Percentiles rank a stretch among this genome's conserved stretches.
These are phyloP conservation scores for Theropithecus gelada DNA, from an alignment of 2,113 vertebrate species.

Conservation along the genomic window DNA sequence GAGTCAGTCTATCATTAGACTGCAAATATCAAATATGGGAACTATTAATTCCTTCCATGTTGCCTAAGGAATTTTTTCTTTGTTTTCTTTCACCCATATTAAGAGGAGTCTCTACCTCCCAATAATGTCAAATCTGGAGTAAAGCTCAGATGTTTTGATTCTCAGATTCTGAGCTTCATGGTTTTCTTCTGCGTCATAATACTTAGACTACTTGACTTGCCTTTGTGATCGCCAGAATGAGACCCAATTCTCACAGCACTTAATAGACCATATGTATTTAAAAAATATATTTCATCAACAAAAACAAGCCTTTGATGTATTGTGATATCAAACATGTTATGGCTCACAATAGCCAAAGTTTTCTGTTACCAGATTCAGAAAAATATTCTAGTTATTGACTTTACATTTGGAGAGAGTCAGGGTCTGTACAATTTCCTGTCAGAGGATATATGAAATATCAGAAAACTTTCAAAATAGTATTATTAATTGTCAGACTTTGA, in stretches of 20 bases:
- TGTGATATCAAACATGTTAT: neutral
- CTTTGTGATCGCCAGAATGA: neutral
- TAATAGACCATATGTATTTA: neutral
- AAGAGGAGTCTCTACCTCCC: neutral
- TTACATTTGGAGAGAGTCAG: neutral
- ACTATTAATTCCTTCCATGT: too few relatives aligned
- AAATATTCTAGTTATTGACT: neutral
- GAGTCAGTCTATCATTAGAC: too few relatives aligned
- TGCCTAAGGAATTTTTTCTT: neutral
- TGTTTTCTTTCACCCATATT: neutral
- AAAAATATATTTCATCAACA: neutral
- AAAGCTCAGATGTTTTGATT: neutral
- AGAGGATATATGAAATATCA: neutral
- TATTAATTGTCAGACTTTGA: neutral
- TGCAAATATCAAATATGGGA: neutral
- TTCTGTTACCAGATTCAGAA: neutral
- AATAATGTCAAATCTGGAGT: neutral
- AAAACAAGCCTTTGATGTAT: neutral
- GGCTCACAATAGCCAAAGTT: neutral
- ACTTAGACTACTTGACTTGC: neutral
- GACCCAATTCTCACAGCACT: neutral
- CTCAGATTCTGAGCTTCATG: neutral
- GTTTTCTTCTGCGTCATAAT: neutral
- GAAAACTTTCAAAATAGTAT: neutral
- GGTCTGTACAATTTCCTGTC: neutral